Evolutionary conservation across 2,113 vertebrate genomes (phyloP), one percentile per base, ranked within the genome.

Genomic region (Monarcha castaneiventris): DNA sequence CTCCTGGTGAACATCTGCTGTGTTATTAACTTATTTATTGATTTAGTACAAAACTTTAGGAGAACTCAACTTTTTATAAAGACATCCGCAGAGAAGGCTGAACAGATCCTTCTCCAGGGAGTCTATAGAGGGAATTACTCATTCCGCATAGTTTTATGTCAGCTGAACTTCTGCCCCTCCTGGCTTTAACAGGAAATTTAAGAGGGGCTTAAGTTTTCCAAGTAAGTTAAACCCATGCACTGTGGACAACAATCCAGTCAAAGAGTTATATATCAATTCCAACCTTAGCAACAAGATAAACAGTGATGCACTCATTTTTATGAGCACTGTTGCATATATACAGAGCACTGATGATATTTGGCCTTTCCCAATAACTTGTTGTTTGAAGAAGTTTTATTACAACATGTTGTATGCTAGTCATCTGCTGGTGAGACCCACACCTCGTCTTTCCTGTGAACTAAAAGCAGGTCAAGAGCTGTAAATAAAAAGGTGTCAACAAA

Each of bases 371-470:
- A 30, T 67, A 52, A 37, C 69, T 33, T 56, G 33, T 59, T 93
- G 87, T 94, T 95, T 90, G 64, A 87, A 66, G 22, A 92, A 56
- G 48, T 59, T 97, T 93, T 91, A 94, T 90, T 89, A 64, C 68
- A 81, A 72, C 73, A 52, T 71, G 35, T 88, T 11, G 8, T 3
- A 39, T 3, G 17, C 52, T 37, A 63, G 84, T 67, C 77, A 67
- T 37, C 33, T 1, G 3, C 52, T 81, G 43, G 37, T 35, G 78
- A 92, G 76, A 67, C 39, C 13, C 33, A 44, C 33, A 71, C 17
- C 18, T 80, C 7, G 0, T 35, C 26, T 84, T 52, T 71, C 11
- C 59, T 17, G 16, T 1, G 15, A 88, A 16, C 35, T 46, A 68
- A 83, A 35, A 30, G 67, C 43, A 58, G 18, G 16, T 54, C 41